Evolutionary conservation across 2,113 vertebrate species (phyloP), one percentile per base, ranked within the genome.

Genomic region (Ornithorhynchus anatinus): DNA sequence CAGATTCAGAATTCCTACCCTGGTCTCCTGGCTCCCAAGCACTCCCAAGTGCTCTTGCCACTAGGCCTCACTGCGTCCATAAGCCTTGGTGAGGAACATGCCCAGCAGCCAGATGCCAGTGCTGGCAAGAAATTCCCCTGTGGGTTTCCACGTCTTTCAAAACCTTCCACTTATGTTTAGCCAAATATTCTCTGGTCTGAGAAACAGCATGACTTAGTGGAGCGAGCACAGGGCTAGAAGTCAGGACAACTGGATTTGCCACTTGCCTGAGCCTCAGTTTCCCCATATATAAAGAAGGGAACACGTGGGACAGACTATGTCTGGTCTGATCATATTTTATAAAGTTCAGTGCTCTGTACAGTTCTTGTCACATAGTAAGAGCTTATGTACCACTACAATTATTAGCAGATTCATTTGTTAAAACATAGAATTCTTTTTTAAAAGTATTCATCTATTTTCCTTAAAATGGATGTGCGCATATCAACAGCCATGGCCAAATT

Each of bases 101-200:
- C 57, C 2, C 0, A 79, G 72, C 64, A 73, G 52, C 63, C 80
- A 84, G 60, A 86, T 75, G 69, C 72, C 72, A 54, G 67, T 81
- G 32, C 69, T 80, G 73, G 57, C 68, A 84, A 77, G n/a, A 44
- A 0, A 17, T 27, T 43, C 17, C 19, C n/a, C n/a, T n/a, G n/a
- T n/a, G n/a, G 44, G 40, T 82, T 80, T 68, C 51, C 70, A 52
- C 42, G 54, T 35, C 39, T 47, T 75, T 72, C 51, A 19, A 69
- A 66, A 68, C n/a, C n/a, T n/a, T n/a, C n/a, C n/a, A n/a, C 1
- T n/a, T 12, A 31, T 39, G 54, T 40, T 10, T 52, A n/a, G 48
- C 54, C 7, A 69, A 59, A 53, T 16, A 8, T 58, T 35, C 60
- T 57, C 5, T 0, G 65, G 37, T 8, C 5, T 20, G 51, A 73